A percentile compares a stretch with the other conserved stretches of the same genome.
Evolutionary conservation across 2,888 invertebrate species (phyloP).

Genomic region (Dastarcus helophoroides): DNA sequence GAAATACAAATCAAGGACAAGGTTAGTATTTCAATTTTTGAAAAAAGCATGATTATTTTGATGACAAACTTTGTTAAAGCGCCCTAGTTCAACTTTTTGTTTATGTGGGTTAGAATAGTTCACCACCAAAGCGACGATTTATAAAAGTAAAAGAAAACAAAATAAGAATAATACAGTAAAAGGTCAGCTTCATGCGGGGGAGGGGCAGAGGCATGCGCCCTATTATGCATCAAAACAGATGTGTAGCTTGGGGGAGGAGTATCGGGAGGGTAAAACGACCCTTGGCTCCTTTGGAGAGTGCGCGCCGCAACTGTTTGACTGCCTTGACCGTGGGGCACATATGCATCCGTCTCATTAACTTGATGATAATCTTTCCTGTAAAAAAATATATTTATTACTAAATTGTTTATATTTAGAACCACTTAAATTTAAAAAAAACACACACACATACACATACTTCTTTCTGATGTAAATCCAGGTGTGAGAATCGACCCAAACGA

Average conservation of each 20-base stretch:
- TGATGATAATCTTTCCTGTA: constrained; percentile 66
- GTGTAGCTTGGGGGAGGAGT: constrained; percentile 50
- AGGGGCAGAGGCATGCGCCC: constrained; percentile 31
- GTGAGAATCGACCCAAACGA: constrained; percentile 90
- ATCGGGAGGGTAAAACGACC: constrained; percentile 51
- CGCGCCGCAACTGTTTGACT: constrained; percentile 51
- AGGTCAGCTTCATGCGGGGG: constrained; percentile 38
- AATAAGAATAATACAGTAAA: constrained; percentile 31
- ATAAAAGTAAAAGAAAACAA: too few species aligned
- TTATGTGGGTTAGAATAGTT: too few species aligned
- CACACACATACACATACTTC: constrained; percentile 47
- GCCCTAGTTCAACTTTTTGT: too few species aligned
- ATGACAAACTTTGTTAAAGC: too few species aligned
- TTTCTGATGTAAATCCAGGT: constrained; percentile 95
- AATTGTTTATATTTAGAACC: constrained; percentile 1
- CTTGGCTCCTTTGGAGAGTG: constrained; percentile 55
- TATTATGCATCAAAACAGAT: constrained; percentile 44
- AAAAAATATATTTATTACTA: constrained; percentile 16
- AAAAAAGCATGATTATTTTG: too few species aligned
- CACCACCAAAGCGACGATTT: too few species aligned
- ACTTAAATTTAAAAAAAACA: neutral
- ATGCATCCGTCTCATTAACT: constrained; percentile 76
- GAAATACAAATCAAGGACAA: too few species aligned
- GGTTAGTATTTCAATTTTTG: too few species aligned
- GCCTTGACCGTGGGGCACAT: constrained; percentile 52